Base-by-base conservation (phyloP, 1,140 invertebrate genomes). In the Drosophila pectinifera region DNA sequence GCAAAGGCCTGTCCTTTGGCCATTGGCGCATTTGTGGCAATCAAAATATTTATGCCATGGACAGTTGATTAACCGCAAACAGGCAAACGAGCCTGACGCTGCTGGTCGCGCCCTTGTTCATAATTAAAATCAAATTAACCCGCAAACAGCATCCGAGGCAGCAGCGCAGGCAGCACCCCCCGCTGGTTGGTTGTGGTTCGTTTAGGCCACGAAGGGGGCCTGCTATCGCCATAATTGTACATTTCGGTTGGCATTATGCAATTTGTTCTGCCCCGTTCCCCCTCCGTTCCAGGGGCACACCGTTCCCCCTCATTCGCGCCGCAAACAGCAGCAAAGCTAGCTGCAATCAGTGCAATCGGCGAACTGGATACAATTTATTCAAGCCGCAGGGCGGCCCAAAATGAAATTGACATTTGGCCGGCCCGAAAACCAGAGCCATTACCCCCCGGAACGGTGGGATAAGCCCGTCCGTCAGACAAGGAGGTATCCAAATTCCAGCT, bases 121-220 rank as follows among this genome's bases (percentile, higher is more conserved):
- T 88, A 83, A 89, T 88, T 88, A 88, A 88, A 88, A 88, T 89
- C 83, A 88, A 88, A 88, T 88, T 89, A 88, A 73, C 83, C 43
- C 65, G 51, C 62, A 76, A 55, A 80, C 24, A 68, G 34, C 49
- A 48, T 34, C 13, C 14, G 11, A 0, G 13, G 20, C 5, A 43
- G 20, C 13, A 4, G 43, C 6, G 2, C 4, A 10, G 11, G 41
- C 8, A 49, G 36, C 24, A 20, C 5, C 26, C 26, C 24, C 53
- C 10, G 20, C 61, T 3, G 10, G 14, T 16, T 8, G 14, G 20
- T 6, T 63, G 54, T 24, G 38, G 61, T 34, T 63, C 61, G 7
- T 63, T 63, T 34, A 5, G 26, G 24, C 16, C 3, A 20, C 31
- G 10, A n/a, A 10, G 34, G n/a, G 26, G 10, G 10, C 18, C 48